Conservation (phyloP, 2,888 invertebrate genomes). For the Drosophila robusta region DNA sequence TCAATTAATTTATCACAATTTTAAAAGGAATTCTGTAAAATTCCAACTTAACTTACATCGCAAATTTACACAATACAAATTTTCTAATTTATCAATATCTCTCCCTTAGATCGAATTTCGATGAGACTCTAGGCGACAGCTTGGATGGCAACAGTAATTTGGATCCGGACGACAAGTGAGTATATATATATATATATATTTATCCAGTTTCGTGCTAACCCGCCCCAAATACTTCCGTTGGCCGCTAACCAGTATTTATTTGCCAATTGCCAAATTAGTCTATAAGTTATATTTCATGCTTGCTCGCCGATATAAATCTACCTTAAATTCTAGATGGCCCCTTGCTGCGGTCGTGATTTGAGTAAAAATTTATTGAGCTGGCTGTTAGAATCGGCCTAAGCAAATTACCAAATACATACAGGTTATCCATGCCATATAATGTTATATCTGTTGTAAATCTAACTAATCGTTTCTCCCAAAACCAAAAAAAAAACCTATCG, state of each 20-base stretch:
- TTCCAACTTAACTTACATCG: too few relatives aligned
- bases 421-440: conserved; percentile 60
- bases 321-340: conserved; percentile 70
- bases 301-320: conserved; percentile 60
- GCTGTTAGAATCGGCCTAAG: conserved; percentile 36
- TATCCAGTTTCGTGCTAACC: conserved; percentile 31
- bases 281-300: conserved; percentile 35
- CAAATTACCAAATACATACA: conserved; percentile 60
- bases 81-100: not conserved
- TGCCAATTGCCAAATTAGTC: conserved; percentile 39
- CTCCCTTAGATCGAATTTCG: conserved; percentile 61
- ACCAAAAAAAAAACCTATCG: not conserved
- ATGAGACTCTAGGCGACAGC: conserved; percentile 70
- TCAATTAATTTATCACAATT: too few relatives aligned
- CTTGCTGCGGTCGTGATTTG: conserved; percentile 69
- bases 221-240: conserved; percentile 38
- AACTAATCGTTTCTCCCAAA: conserved; percentile 28
- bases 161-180: conserved; percentile 62
- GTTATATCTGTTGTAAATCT: conserved; percentile 7
- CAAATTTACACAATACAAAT: not conserved
- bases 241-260: conserved; percentile 61
- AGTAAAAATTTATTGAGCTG: conserved; percentile 51
- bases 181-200: conserved; percentile 5
- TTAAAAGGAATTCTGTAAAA: too few relatives aligned
- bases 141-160: conserved; percentile 69